phyloP scores from a whole-genome alignment of 2,113 vertebrate species.

The Mesitornis unicolor region DNA sequence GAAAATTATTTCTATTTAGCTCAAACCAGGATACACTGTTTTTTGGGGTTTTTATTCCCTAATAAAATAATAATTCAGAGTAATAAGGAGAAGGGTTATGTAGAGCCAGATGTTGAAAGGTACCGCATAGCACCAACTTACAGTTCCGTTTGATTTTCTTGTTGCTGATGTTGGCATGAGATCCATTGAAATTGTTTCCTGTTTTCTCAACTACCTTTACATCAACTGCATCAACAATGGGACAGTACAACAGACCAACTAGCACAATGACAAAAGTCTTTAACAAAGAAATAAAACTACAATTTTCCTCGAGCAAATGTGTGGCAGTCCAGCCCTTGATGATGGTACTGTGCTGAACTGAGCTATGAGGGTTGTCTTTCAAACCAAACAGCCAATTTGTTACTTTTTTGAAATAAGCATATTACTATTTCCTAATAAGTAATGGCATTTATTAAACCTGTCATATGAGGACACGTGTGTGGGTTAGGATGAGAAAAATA shows the following conservation, averaged over 20 bases:
- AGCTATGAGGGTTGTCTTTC: neutral
- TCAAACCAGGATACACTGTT: too few species aligned
- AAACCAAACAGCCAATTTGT: neutral
- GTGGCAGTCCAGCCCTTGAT: accelerated
- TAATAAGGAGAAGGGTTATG: neutral
- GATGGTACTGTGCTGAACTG: neutral
- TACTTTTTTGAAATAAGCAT: neutral
- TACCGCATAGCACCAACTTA: neutral
- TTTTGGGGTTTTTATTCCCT: neutral
- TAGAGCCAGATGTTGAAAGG: neutral
- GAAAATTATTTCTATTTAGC: too few species aligned
- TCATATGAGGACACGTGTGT: neutral
- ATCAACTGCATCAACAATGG: accelerated
- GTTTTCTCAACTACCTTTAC: neutral
- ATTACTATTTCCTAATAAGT: neutral
- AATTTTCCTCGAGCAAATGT: neutral
- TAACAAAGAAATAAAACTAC: neutral
- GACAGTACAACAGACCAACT: neutral
- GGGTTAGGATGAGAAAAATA: neutral
- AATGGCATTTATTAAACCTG: neutral
- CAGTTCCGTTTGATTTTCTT: neutral
- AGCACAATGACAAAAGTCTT: neutral
- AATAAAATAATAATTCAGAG: neutral
- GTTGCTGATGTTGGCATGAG: neutral
- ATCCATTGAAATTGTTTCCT: neutral